phyloP scores from a whole-genome alignment of 2,888 invertebrate species.

The Norana najaformis region DNA sequence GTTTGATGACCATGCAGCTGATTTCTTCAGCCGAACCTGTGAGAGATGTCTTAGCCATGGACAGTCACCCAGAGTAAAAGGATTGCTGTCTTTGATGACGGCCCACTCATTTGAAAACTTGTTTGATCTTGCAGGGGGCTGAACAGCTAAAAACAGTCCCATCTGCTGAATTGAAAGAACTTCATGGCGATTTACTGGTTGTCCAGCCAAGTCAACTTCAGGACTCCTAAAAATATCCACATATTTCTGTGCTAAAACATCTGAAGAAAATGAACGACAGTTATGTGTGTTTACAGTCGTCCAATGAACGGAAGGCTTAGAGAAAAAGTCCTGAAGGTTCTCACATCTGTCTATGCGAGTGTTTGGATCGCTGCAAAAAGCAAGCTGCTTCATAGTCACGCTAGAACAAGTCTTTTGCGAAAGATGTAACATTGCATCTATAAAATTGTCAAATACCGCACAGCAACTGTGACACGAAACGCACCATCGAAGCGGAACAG shows the following conservation, averaged over 20 bases:
- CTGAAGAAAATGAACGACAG: background rate
- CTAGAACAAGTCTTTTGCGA: background rate
- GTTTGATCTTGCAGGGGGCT: background rate
- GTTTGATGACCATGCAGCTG: background rate
- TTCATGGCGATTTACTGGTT: background rate
- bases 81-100: background rate
- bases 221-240: background rate
- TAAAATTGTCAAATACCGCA: background rate
- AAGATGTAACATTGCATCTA: background rate
- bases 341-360: background rate
- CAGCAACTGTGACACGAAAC: background rate
- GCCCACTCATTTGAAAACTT: background rate
- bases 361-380: background rate
- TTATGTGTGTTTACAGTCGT: background rate
- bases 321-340: background rate
- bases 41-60: background rate
- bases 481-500: constrained; percentile 3
- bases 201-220: background rate
- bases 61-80: background rate
- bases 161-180: background rate
- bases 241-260: background rate
- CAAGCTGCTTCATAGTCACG: background rate
- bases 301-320: background rate
- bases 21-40: constrained; percentile 3
- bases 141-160: background rate